phyloP scores from a whole-genome alignment of 2,797 vertebrate genomes.

The Acipenser oxyrinchus region DNA sequence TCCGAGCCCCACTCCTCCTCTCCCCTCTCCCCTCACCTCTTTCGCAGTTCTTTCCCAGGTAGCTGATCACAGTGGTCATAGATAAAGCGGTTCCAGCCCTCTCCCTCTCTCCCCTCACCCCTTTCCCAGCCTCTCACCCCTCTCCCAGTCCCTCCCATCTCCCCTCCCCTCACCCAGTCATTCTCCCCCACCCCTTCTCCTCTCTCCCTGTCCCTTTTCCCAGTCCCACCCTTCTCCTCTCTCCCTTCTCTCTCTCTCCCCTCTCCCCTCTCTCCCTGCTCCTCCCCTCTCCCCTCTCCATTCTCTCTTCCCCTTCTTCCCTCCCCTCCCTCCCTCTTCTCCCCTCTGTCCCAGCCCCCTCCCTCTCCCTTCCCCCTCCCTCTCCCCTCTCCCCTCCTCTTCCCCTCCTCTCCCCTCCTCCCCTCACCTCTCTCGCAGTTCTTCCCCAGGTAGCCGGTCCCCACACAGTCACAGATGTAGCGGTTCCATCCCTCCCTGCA shows the following conservation, averaged over 20 bases:
- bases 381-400: neutral
- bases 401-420: slow-evolving; percentile 9
- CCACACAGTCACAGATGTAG: slow-evolving; percentile 80
- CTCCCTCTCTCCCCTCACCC: too few relatives aligned
- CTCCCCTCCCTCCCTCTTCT: slow-evolving; percentile 21
- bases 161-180: too few relatives aligned
- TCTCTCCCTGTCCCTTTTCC: too few relatives aligned
- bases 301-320: slow-evolving; percentile 7
- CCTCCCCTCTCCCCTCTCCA: neutral
- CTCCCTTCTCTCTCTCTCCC: neutral
- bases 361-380: neutral
- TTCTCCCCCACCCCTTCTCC: too few relatives aligned
- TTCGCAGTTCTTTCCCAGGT: too few relatives aligned
- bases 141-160: neutral
- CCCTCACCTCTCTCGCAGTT: slow-evolving; percentile 80
- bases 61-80: too few relatives aligned
- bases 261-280: neutral
- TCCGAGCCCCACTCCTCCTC: too few relatives aligned
- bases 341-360: neutral
- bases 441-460: slow-evolving; percentile 76
- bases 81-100: too few relatives aligned
- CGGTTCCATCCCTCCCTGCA: slow-evolving; percentile 92
- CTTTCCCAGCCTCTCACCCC: too few relatives aligned
- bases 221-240: too few relatives aligned
- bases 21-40: too few relatives aligned